Base-by-base conservation (phyloP, 53 echinoderm and acorn worm genomes). In the Paracentrotus lividus region DNA sequence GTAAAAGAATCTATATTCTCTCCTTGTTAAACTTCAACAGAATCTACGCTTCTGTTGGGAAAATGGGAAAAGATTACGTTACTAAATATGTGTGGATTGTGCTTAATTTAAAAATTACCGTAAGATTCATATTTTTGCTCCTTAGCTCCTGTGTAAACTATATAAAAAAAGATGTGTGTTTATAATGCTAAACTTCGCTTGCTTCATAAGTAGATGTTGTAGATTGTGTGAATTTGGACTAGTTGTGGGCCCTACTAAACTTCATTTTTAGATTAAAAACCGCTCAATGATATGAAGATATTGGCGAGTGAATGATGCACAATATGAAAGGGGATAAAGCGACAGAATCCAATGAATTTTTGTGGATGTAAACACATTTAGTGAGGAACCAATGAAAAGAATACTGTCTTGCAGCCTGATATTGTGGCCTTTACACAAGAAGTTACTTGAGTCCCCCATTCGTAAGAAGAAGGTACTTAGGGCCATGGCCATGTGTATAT, bases 41-140 rank as follows among this genome's bases (percentile, higher is more conserved):
- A 12, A 81, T 45, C 81, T 47, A 27, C 27, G 26, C 47, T 45
- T 76, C 76, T 42, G 20, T 42, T 18, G 51, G 49, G 29, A 18
- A 86, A 55, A 86, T 57, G 20, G 86, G 86, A 55, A 81, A 24
- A 55, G 54, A 86, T 57, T 89, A 89, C 27, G 44, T 57, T 57
- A 65, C 89, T 92, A 9, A 92, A 92, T 92, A 65, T 92, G 92
- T 92, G 92, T 92, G 92, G 81, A 92, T 92, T 92, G 92, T 92
- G 92, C 58, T 56, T 92, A 92, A 81, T 78, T 92, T 92, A 78
- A 75, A 78, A 52, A 16, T 77, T 53, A 49, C 9, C 7, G 92
- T 92, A 92, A 78, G 56, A 92, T 58, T 81, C 44, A 77, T 92
- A 57, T 54, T 33, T 77, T 92, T 92, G 92, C 92, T 92, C 77